These are phyloP conservation scores for Perdix hodgsoniae DNA, from an alignment of 2,797 vertebrate species.

Conservation along the genomic window DNA sequence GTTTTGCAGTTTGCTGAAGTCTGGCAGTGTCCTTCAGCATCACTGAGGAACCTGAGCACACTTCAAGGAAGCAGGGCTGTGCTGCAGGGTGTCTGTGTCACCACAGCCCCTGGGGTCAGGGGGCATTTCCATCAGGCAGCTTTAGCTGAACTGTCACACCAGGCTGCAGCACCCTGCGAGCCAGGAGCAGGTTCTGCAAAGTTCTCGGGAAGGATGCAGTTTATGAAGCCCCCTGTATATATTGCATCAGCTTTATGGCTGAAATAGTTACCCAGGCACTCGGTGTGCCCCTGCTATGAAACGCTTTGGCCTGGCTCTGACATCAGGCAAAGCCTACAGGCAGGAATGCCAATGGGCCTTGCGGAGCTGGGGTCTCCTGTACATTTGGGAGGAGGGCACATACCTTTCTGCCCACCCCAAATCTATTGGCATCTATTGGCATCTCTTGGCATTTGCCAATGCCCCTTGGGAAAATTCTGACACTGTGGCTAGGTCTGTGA, in stretches of 20 bases:
- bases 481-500: not conserved
- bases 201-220: not conserved
- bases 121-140: not conserved
- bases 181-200: not conserved
- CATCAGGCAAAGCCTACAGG: fast-evolving
- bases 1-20: not conserved
- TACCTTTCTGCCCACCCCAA: not conserved
- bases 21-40: not conserved
- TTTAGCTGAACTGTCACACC: not conserved
- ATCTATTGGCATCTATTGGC: too few species aligned
- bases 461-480: not conserved
- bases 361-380: not conserved
- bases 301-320: not conserved
- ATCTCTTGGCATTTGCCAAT: too few species aligned
- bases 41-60: not conserved
- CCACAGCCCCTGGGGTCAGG: not conserved
- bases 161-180: not conserved
- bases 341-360: not conserved
- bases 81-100: fast-evolving
- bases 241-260: not conserved
- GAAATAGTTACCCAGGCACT: not conserved
- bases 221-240: not conserved
- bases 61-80: not conserved
- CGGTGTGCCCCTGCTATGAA: not conserved
- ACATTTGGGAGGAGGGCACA: fast-evolving